Evolutionary conservation across 2,888 invertebrate genomes (phyloP).

Genomic region (Eristalis pertinax): DNA sequence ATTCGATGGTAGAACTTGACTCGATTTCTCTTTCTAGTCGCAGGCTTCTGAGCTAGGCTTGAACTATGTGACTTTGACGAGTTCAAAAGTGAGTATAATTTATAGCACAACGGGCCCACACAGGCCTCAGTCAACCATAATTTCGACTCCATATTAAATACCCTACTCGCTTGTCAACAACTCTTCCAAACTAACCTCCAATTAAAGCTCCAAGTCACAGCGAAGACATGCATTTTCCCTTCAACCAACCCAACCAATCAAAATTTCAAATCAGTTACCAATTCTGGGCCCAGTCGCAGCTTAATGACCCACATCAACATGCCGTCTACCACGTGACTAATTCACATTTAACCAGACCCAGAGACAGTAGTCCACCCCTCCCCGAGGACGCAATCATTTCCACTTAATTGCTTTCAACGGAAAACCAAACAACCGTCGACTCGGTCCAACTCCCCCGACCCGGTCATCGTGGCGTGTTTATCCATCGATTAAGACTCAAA

Average conservation of each 20-base stretch:
- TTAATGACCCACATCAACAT: background rate
- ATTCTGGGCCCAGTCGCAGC: background rate
- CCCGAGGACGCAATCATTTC: background rate
- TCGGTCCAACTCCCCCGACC: background rate
- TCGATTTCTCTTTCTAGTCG: too few relatives aligned
- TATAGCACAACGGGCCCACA: too few relatives aligned
- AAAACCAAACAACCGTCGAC: background rate
- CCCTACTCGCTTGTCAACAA: background rate
- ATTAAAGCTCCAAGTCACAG: background rate
- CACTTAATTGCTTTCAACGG: constrained; percentile 2
- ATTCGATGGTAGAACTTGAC: too few relatives aligned
- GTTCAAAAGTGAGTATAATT: too few relatives aligned
- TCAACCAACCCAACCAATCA: background rate
- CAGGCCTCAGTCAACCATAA: too few relatives aligned
- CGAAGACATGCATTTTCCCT: background rate
- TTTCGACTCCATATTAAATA: background rate
- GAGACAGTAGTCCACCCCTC: background rate
- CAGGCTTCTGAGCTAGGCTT: too few relatives aligned
- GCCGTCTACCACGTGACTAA: background rate
- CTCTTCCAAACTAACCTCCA: background rate
- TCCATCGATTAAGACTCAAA: constrained; percentile 22
- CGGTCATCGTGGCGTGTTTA: constrained; percentile 21
- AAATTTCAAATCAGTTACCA: background rate
- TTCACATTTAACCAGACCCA: background rate
- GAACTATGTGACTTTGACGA: too few relatives aligned